Percentiles rank a stretch among this genome's conserved stretches.
phyloP scores from a whole-genome alignment of 2,888 invertebrate species.

The Aleiodes testaceus region DNA sequence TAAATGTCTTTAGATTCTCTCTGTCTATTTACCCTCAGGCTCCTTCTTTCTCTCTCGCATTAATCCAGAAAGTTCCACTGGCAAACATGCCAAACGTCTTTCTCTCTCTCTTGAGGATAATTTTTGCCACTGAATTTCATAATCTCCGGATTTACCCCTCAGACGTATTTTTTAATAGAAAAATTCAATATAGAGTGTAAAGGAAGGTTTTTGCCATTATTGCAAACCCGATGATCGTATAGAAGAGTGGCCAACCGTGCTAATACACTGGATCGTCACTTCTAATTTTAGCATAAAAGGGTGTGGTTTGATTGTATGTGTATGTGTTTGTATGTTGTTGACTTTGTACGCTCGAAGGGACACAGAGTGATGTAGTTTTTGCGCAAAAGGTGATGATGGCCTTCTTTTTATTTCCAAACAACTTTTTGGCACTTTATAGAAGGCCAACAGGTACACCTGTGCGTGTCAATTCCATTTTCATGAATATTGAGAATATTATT shows the following conservation, averaged over 20 bases:
- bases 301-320: conserved; percentile 57
- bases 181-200: conserved; percentile 26
- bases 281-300: conserved; percentile 71
- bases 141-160: too few relatives aligned
- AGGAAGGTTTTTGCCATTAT: conserved; percentile 27
- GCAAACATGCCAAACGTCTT: too few relatives aligned
- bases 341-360: conserved; percentile 49
- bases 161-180: too few relatives aligned
- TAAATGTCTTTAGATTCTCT: neutral
- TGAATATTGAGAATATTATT: neutral
- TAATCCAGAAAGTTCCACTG: too few relatives aligned
- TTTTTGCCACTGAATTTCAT: too few relatives aligned
- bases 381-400: conserved; percentile 37
- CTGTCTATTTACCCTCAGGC: too few relatives aligned
- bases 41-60: too few relatives aligned
- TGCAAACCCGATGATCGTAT: conserved; percentile 24
- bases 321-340: conserved; percentile 28
- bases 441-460: conserved; percentile 1
- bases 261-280: conserved; percentile 67
- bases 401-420: neutral
- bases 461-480: neutral
- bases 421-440: conserved; percentile 4
- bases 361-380: conserved; percentile 40
- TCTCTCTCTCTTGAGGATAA: too few relatives aligned
- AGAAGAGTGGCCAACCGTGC: conserved; percentile 59